Base-by-base conservation (phyloP, 2,888 invertebrate species). In the Scelioninae gen. 2 region DNA sequence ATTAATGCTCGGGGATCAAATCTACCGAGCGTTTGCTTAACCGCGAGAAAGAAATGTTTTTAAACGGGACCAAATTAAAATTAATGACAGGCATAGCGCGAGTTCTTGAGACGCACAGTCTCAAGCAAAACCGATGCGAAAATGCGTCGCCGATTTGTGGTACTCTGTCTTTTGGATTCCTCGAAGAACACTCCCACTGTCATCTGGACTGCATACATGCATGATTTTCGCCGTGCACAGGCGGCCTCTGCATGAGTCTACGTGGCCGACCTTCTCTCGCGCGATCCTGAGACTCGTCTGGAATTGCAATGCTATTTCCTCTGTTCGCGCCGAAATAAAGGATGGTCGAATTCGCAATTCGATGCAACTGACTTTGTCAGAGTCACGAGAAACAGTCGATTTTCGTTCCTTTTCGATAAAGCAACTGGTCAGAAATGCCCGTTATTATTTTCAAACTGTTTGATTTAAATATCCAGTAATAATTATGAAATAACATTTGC, bases 231-330 rank as follows among this genome's bases (percentile, higher is more conserved):
- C 61, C 73, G 76, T 69, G 73, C 75, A 41, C 53, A 70, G 75
- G 77, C 76, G 73, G 75, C 76, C 77, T 70, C 73, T 60, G 72
- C 58, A 46, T 39, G 75, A 65, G 72, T 69, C 74, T 78, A 77
- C 77, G 77, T 76, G 76, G 61, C 76, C 71, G 75, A 75, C 78
- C 78, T 78, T 78, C 71, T 64, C 70, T 75, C 74, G 52, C 55
- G 73, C 60, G 57, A 61, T 63, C 65, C 68, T 57, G 52, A 78
- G 80, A 82, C 82, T 80, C 81, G 83, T 80, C 79, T 83, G 80
- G 82, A 82, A 83, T 83, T 77, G 80, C 81, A 83, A 83, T 81
- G 63, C 48, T 46, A 69, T 68, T 67, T 75, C 53, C 67, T 68
- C 68, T 60, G 64, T 63, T 71, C 67, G 46, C 46, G 68, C 68